Evolutionary conservation across 1,140 invertebrate species (phyloP).

Genomic region (Heliconius hewitsoni): DNA sequence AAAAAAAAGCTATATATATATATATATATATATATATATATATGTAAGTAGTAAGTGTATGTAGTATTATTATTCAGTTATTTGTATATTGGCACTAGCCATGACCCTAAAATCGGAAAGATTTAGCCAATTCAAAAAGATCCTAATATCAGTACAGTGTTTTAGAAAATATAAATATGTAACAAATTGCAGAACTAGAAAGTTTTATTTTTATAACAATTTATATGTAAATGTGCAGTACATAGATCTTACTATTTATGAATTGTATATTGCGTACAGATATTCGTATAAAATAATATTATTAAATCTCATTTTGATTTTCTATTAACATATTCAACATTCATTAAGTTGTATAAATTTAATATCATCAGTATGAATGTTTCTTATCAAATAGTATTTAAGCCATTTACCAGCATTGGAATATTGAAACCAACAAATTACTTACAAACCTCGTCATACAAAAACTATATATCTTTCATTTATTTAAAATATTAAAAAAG

Average conservation of each 20-base stretch:
- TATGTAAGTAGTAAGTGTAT: neutral
- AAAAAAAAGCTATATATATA: too few species aligned
- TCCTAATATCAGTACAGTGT: neutral
- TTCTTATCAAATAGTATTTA: neutral
- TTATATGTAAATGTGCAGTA: neutral
- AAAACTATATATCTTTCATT: neutral
- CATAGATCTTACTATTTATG: neutral
- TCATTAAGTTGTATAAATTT: neutral
- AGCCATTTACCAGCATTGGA: neutral
- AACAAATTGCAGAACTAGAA: neutral
- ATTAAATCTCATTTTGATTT: neutral
- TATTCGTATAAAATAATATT: neutral
- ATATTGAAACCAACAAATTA: neutral
- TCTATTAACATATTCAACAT: too few species aligned
- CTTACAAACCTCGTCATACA: neutral
- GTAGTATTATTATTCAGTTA: neutral
- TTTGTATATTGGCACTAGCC: neutral
- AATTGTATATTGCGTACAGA: neutral
- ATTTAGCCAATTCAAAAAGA: neutral
- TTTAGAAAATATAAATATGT: neutral
- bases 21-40: too few species aligned
- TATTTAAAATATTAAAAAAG: too few species aligned
- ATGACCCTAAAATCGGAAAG: neutral
- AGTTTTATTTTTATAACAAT: neutral
- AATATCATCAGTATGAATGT: neutral